Percentiles rank a stretch among this genome's conserved stretches.
Conservation (phyloP, 2,797 vertebrate genomes). For the Peromyscus melanophrys region DNA sequence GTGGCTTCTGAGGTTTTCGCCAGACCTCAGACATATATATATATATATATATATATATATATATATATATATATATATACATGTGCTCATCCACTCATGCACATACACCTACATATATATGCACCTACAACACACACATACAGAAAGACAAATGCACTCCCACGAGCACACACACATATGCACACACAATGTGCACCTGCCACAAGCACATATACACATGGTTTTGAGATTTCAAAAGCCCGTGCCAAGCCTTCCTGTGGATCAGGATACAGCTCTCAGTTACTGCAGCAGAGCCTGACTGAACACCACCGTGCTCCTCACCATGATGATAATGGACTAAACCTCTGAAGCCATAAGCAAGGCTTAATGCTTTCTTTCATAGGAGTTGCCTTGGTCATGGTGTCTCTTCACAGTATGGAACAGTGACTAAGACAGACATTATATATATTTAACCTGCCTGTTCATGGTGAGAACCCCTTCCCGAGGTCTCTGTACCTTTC, state of each 20-base stretch:
- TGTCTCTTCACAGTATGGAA: too few relatives aligned
- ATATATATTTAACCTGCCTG: background rate
- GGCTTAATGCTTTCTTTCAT: background rate
- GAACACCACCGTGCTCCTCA: background rate
- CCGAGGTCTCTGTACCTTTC: conserved; percentile 88
- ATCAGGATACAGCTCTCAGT: background rate
- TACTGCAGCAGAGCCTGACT: background rate
- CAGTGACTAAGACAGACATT: too few relatives aligned
- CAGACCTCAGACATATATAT: background rate
- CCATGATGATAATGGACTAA: background rate
- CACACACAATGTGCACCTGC: too few relatives aligned
- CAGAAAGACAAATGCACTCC: background rate
- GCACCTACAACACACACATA: background rate
- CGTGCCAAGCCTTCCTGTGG: background rate
- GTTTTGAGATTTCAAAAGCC: background rate
- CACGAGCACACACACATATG: background rate
- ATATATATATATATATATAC: too few relatives aligned
- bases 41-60: too few relatives aligned
- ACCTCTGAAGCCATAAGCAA: background rate
- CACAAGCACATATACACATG: background rate
- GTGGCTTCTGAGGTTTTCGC: background rate
- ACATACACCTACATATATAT: background rate
- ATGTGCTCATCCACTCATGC: too few relatives aligned
- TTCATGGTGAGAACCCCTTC: too few relatives aligned
- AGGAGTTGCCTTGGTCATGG: too few relatives aligned